Evolutionary conservation across 2,113 vertebrate genomes (phyloP).

Genomic region (Dipodomys ordii): DNA sequence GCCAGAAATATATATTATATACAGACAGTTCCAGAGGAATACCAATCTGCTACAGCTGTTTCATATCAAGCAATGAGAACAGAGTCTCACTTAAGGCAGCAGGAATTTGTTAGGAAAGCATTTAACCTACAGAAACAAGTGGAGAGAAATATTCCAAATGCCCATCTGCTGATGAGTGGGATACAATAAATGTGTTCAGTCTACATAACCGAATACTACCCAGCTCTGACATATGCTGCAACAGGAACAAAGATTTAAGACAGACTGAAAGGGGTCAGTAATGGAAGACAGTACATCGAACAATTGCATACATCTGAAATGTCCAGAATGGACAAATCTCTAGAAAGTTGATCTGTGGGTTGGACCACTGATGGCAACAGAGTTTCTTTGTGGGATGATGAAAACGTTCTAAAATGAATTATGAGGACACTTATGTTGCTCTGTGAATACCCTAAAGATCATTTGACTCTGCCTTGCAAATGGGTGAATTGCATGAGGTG

Average conservation of each 20-base stretch:
- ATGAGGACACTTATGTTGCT: neutral
- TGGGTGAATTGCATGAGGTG: neutral
- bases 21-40: neutral
- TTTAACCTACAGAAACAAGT: conserved; percentile 12
- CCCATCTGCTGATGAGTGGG: neutral
- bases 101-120: neutral
- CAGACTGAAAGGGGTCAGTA: neutral
- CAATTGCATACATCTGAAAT: neutral
- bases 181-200: neutral
- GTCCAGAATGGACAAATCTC: neutral
- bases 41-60: neutral
- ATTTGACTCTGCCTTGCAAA: neutral
- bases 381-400: neutral
- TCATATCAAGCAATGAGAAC: neutral
- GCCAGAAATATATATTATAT: neutral
- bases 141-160: neutral
- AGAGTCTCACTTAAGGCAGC: neutral
- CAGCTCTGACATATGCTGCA: neutral
- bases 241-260: neutral
- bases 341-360: neutral
- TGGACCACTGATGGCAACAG: no score
- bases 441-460: neutral
- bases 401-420: neutral
- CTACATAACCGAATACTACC: neutral
- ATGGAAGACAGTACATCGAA: neutral